Base-by-base conservation (phyloP, 2,797 vertebrate species). In the Myiothlypis coronata region DNA sequence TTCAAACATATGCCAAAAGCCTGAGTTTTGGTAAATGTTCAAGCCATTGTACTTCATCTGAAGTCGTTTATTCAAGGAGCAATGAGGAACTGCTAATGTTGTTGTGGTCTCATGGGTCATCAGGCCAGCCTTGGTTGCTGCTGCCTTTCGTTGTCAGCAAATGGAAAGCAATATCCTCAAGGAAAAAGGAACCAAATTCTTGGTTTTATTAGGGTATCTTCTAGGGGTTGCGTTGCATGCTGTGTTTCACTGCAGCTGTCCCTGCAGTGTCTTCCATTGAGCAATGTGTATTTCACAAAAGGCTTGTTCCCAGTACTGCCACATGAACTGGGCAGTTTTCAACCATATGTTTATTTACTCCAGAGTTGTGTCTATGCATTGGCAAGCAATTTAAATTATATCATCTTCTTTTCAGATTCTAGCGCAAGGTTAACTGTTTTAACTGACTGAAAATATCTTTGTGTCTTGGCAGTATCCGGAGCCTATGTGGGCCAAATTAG, bases 241-340 rank as follows among this genome's bases (percentile, higher is more conserved):
- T 71, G 30, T 47, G 26, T 68, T 89, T 91, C 75, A 26, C 12
- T 76, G 19, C 28, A 78, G 34, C 37, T 67, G 35, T 22, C 26
- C 35, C 14, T 34, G 41, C 35, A n/a, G 14, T 7, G n/a, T 20
- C 37, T 44, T 46, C 14, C 57, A 23, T 39, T 39, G 28, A 19
- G 17, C 0, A 0, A 57, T 3, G 5, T 5, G 24, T 23, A 16
- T 63, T 75, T 76, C 59, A 59, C 41, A 74, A 53, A 50, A 24
- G 7, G 4, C 8, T 63, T 68, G 5, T 11, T 39, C 10, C 28
- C 43, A 55, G 24, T 22, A 19, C 19, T 46, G 30, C 22, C 0
- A 0, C 27, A 26, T 24, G 28, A 80, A 71, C n/a, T 5, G 2
- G 34, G 20, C 19, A 53, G 8, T 47, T 74, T 65, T 61, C 22